phyloP scores from a whole-genome alignment of 2,888 invertebrate species.

The Aricia artaxerxes region DNA sequence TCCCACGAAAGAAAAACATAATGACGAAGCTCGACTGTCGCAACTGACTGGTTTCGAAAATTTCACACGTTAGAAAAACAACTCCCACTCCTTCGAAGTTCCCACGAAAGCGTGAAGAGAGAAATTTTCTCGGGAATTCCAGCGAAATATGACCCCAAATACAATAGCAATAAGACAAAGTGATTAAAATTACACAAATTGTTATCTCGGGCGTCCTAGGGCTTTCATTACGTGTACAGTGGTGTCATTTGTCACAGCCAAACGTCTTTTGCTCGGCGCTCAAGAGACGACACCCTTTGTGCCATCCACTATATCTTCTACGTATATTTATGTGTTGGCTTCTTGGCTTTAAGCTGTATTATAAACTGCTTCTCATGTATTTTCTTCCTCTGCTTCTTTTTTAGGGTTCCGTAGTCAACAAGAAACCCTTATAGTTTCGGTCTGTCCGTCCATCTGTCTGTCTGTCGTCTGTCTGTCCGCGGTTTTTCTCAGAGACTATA shows the following conservation, averaged over 20 bases:
- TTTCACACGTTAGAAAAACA: conserved; percentile 16
- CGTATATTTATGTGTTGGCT: conserved; percentile 15
- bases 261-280: conserved; percentile 67
- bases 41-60: conserved; percentile 18
- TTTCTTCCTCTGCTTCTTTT: not conserved
- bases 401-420: not conserved
- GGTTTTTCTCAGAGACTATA: too few relatives aligned
- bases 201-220: conserved; percentile 55
- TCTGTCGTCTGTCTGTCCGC: too few relatives aligned
- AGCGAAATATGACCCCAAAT: conserved; percentile 1
- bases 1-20: conserved; percentile 14
- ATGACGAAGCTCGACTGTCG: conserved; percentile 13
- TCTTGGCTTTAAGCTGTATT: conserved; percentile 18
- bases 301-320: conserved; percentile 59
- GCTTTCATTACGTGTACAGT: conserved; percentile 52
- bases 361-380: not conserved
- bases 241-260: conserved; percentile 65
- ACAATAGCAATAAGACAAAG: conserved; percentile 36
- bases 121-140: not conserved
- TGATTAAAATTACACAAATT: conserved; percentile 53
- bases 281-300: conserved; percentile 61
- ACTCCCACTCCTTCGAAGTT: not conserved
- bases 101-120: not conserved
- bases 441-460: too few relatives aligned
- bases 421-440: too few relatives aligned